phyloP scores from a whole-genome alignment of 92 coral and sea anemone genomes.

The Pocillopora meandrina region DNA sequence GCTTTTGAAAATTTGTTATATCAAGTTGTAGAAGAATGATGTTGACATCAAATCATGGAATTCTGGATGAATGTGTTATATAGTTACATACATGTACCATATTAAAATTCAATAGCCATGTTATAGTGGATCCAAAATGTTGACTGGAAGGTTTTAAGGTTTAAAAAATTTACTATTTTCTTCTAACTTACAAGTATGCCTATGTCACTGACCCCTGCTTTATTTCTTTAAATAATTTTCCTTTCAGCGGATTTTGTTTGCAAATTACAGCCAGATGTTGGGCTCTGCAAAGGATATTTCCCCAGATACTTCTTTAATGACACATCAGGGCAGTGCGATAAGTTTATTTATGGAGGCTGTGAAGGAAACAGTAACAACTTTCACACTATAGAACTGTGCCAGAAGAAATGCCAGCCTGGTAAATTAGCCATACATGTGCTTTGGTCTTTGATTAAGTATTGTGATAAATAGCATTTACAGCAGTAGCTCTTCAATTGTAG shows the following conservation, averaged over 20 bases:
- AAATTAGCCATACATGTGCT: background rate
- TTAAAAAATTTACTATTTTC: background rate
- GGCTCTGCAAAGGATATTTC: constrained; percentile 42
- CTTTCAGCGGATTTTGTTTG: constrained; percentile 42
- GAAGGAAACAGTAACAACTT: constrained; percentile 58
- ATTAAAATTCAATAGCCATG: too few species aligned
- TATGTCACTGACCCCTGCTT: background rate
- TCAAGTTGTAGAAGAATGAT: too few species aligned
- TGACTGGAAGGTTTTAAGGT: too few species aligned
- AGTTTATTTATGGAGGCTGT: constrained; percentile 65
- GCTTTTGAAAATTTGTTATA: too few species aligned
- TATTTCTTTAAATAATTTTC: background rate
- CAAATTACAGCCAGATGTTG: constrained; percentile 30
- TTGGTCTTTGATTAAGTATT: too few species aligned
- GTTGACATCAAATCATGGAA: too few species aligned
- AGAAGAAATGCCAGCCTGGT: constrained; percentile 41
- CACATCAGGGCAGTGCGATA: constrained; percentile 50
- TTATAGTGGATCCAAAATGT: too few species aligned
- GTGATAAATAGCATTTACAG: too few species aligned
- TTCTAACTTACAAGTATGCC: background rate
- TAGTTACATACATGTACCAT: too few species aligned
- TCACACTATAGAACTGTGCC: constrained; percentile 45
- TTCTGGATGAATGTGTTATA: too few species aligned
- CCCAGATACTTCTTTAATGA: constrained; percentile 49
- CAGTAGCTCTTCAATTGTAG: too few species aligned